phyloP scores from a whole-genome alignment of 2,797 vertebrate genomes.

The Ispidina lecontei region DNA sequence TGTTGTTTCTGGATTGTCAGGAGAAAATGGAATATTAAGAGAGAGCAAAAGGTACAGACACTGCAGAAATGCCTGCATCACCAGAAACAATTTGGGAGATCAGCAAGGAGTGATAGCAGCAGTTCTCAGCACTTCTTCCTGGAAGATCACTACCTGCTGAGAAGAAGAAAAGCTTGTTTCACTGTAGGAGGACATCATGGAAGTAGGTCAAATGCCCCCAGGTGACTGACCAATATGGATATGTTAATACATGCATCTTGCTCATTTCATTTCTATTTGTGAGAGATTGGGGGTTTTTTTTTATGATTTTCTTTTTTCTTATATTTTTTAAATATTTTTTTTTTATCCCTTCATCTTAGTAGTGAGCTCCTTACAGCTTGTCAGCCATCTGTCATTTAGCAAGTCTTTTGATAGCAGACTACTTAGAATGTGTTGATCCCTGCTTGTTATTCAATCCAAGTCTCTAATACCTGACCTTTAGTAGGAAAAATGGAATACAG shows the following conservation, averaged over 20 bases:
- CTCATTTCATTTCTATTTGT: not conserved
- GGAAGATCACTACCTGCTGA: conserved; percentile 57
- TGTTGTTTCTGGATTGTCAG: conserved; percentile 18
- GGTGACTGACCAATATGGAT: conserved; percentile 33
- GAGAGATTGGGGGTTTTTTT: fast-evolving
- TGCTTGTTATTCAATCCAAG: conserved; percentile 22
- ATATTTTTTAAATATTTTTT: fast-evolving
- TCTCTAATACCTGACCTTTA: conserved; percentile 11
- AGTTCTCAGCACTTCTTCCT: conserved; percentile 54
- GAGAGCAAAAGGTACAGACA: not conserved
- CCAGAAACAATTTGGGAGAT: conserved; percentile 44
- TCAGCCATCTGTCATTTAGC: conserved; percentile 48
- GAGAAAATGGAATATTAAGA: conserved; percentile 2
- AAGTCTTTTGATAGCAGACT: conserved; percentile 22
- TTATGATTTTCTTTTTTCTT: fast-evolving
- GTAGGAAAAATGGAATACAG: not conserved
- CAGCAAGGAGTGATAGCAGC: conserved; percentile 35
- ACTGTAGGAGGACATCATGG: conserved; percentile 19
- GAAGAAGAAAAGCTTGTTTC: conserved; percentile 48
- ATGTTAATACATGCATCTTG: conserved; percentile 23
- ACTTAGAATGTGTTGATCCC: not conserved
- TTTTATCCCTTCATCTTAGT: not conserved
- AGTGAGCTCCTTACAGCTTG: conserved; percentile 9
- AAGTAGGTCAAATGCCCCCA: conserved; percentile 51
- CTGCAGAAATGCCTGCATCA: not conserved